Conservation (phyloP, 1,140 invertebrate genomes). For the Lethocerus indicus region DNA sequence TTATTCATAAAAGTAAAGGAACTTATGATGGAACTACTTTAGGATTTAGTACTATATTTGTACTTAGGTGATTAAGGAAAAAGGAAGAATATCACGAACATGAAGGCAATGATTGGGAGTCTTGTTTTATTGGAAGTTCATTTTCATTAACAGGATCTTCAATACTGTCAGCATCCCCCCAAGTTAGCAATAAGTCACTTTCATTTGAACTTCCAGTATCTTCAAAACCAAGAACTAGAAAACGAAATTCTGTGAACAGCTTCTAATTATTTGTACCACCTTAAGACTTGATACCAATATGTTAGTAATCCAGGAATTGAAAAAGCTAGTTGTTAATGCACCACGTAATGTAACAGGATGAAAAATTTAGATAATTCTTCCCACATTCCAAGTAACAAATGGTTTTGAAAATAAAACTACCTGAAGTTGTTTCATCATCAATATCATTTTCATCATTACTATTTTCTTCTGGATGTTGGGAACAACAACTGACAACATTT, state of each 20-base stretch:
- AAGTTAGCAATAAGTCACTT: slow-evolving; percentile 7
- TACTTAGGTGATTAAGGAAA: no score
- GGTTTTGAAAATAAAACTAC: slow-evolving; percentile 28
- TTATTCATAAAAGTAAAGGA: no score
- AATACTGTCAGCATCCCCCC: slow-evolving; percentile 7
- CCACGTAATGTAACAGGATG: no score
- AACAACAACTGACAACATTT: not conserved
- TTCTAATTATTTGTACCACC: no score
- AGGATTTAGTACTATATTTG: no score
- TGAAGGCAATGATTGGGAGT: not conserved
- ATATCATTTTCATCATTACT: slow-evolving; percentile 63
- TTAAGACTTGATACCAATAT: no score
- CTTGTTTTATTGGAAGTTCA: slow-evolving; percentile 10
- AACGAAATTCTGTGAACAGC: not conserved
- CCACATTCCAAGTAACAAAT: no score
- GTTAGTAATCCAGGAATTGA: no score
- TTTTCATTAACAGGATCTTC: slow-evolving; percentile 14
- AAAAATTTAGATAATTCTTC: no score
- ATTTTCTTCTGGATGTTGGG: slow-evolving; percentile 22
- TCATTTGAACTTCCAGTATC: slow-evolving; percentile 6
- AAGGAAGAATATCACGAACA: not conserved
- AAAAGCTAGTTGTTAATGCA: no score
- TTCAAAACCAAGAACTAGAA: slow-evolving; percentile 5
- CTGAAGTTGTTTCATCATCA: slow-evolving; percentile 70
- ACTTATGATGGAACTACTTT: no score